Conservation (phyloP, 2,113 vertebrate species). For the Tragelaphus scriptus region DNA sequence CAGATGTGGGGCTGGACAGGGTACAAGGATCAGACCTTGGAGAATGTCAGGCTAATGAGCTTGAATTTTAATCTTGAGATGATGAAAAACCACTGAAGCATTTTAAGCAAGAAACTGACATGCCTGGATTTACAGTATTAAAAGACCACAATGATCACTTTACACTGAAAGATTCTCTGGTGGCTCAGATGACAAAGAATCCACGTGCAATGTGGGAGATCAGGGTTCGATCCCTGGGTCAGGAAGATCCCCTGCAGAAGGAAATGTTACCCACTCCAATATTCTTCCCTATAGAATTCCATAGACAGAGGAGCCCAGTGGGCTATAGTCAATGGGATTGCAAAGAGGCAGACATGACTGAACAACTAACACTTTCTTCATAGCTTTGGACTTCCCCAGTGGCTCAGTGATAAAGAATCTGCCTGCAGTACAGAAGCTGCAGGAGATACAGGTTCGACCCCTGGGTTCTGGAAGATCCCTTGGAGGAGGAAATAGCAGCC, state of each 20-base stretch:
- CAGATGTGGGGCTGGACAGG: background rate
- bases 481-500: background rate
- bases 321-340: background rate
- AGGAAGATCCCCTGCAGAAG: background rate
- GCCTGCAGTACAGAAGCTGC: background rate
- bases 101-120: constrained; percentile 4
- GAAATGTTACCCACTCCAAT: background rate
- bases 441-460: background rate
- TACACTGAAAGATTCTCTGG: background rate
- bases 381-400: background rate
- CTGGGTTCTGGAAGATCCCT: background rate
- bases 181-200: background rate
- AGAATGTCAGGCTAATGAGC: background rate
- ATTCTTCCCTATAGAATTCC: background rate
- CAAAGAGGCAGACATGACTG: background rate
- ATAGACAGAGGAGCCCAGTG: background rate
- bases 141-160: background rate
- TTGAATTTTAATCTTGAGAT: background rate
- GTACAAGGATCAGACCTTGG: background rate
- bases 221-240: background rate
- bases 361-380: background rate
- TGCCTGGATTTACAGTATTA: background rate
- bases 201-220: background rate
- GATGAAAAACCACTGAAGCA: background rate
- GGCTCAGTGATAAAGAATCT: background rate